A percentile compares a stretch with the other conserved stretches of the same genome.
Evolutionary conservation across 1,140 invertebrate species (phyloP).

Genomic region (Leptopilina boulardi): DNA sequence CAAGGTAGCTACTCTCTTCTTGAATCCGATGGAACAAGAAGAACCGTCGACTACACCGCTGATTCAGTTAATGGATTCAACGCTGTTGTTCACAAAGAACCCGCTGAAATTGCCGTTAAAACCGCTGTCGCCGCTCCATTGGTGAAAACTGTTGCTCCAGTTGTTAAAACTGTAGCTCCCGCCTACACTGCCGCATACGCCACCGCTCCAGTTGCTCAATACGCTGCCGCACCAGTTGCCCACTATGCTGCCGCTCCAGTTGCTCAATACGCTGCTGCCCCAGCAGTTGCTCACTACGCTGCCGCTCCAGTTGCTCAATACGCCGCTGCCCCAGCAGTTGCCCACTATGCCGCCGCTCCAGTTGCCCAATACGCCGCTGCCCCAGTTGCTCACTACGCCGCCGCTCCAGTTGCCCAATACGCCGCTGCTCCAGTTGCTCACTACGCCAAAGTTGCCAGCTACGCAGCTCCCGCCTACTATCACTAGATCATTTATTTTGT

Average conservation of each 20-base stretch:
- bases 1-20: constrained; percentile 72
- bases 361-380: constrained; percentile 24
- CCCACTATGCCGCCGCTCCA: constrained; percentile 20
- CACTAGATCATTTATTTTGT: constrained; percentile 34
- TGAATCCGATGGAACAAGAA: constrained; percentile 72
- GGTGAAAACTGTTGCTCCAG: constrained; percentile 36
- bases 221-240: constrained; percentile 46
- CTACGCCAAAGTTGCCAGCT: background rate
- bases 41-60: constrained; percentile 71
- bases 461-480: constrained; percentile 37
- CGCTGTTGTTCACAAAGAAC: constrained; percentile 71
- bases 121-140: constrained; percentile 51
- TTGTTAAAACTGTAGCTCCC: constrained; percentile 39
- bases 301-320: constrained; percentile 54
- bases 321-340: background rate
- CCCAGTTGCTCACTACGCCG: constrained; percentile 36
- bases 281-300: constrained; percentile 27
- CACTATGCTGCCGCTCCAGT: constrained; percentile 70
- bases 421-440: constrained; percentile 10
- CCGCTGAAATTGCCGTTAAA: constrained; percentile 54
- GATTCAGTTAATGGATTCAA: constrained; percentile 75
- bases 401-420: too few relatives aligned
- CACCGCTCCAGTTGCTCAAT: too few relatives aligned
- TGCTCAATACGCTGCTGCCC: constrained; percentile 53
- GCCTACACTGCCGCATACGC: background rate